A percentile compares a stretch with the other conserved stretches of the same genome.
Evolutionary conservation across 2,888 invertebrate genomes (phyloP).

Genomic region (Ochropleura plecta): DNA sequence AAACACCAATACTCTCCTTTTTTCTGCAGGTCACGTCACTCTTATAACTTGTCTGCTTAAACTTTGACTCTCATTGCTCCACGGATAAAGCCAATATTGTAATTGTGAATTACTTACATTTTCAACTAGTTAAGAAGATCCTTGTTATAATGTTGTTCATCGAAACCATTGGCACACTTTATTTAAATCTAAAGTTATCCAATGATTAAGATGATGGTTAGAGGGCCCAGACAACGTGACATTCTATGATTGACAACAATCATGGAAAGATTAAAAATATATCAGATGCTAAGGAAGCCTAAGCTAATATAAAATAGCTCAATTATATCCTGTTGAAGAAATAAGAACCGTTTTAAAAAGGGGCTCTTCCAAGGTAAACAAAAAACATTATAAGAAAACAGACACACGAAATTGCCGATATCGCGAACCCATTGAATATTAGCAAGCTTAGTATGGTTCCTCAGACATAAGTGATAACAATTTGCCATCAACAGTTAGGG

Average conservation of each 20-base stretch:
- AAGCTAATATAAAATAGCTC: neutral
- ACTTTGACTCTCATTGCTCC: neutral
- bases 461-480: too few species aligned
- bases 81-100: neutral
- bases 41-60: neutral
- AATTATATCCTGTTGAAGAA: neutral
- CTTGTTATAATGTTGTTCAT: too few species aligned
- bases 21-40: neutral
- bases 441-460: too few species aligned
- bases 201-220: neutral
- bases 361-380: too few species aligned
- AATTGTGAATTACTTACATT: neutral
- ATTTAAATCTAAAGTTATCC: too few species aligned
- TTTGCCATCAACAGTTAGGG: too few species aligned
- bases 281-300: neutral
- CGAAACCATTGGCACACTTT: too few species aligned
- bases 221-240: neutral
- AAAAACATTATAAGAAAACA: too few species aligned
- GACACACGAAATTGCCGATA: too few species aligned
- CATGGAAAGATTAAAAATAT: neutral
- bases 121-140: too few species aligned
- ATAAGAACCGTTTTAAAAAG: too few species aligned
- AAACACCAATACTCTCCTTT: neutral
- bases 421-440: too few species aligned
- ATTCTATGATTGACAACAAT: neutral